A percentile compares a stretch with the other conserved stretches of the same genome.
Conservation (phyloP, 2,113 vertebrate genomes). For the Prunella fulvescens region DNA sequence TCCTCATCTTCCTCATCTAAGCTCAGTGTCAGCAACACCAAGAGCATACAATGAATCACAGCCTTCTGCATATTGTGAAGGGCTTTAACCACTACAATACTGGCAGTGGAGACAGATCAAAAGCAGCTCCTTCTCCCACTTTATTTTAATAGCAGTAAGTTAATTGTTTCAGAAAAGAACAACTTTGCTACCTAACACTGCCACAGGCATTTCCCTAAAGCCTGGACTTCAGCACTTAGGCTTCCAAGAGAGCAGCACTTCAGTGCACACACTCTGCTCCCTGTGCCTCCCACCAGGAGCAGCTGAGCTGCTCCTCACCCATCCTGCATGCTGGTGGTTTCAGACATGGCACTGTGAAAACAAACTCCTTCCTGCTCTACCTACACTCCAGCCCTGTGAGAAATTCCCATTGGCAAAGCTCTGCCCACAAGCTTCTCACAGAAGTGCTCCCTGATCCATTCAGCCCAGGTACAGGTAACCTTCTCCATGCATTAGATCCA, state of each 20-base stretch:
- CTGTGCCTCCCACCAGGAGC: not conserved
- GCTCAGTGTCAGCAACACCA: not conserved
- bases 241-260: not conserved
- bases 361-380: not conserved
- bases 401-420: not conserved
- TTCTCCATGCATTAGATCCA: not conserved
- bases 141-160: not conserved
- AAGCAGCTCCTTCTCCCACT: not conserved
- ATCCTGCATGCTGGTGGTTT: not conserved
- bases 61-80: not conserved
- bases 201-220: not conserved
- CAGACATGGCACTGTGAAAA: not conserved
- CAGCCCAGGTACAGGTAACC: not conserved
- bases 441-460: not conserved
- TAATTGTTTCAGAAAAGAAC: not conserved
- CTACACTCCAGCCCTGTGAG: not conserved
- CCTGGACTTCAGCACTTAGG: not conserved
- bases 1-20: conserved; percentile 26
- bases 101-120: not conserved
- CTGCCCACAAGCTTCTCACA: not conserved
- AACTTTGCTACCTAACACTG: not conserved
- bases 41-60: not conserved
- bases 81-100: not conserved
- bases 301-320: not conserved
- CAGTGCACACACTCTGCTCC: not conserved